Evolutionary conservation across 2,113 vertebrate genomes (phyloP).

Genomic region (Apteryx owenii): DNA sequence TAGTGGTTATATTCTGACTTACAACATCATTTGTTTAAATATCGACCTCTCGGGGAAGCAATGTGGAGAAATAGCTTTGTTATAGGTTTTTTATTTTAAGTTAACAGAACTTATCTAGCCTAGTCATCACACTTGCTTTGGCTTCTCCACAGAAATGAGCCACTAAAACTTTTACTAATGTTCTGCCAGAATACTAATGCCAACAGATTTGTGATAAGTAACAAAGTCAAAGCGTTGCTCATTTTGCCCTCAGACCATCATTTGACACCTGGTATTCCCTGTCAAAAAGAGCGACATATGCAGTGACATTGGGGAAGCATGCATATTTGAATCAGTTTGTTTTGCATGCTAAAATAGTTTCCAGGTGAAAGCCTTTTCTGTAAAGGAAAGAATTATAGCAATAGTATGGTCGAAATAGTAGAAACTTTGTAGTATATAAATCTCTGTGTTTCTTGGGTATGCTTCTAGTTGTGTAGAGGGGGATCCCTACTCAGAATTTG

Average conservation of each 20-base stretch:
- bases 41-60: not conserved
- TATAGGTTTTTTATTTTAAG: not conserved
- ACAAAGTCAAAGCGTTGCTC: not conserved
- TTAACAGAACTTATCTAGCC: not conserved
- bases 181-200: not conserved
- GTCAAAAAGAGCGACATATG: not conserved
- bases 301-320: not conserved
- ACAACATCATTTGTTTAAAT: not conserved
- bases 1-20: not conserved
- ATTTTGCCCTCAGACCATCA: not conserved
- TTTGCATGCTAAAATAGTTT: not conserved
- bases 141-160: not conserved
- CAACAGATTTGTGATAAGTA: not conserved
- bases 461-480: not conserved
- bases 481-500: not conserved
- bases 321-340: not conserved
- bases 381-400: not conserved
- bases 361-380: not conserved
- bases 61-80: not conserved
- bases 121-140: not conserved
- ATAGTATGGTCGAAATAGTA: not conserved
- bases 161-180: not conserved
- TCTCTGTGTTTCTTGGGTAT: not conserved
- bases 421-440: not conserved
- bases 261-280: not conserved